phyloP scores from a whole-genome alignment of 2,797 vertebrate genomes.

The Syngnathus acus region DNA sequence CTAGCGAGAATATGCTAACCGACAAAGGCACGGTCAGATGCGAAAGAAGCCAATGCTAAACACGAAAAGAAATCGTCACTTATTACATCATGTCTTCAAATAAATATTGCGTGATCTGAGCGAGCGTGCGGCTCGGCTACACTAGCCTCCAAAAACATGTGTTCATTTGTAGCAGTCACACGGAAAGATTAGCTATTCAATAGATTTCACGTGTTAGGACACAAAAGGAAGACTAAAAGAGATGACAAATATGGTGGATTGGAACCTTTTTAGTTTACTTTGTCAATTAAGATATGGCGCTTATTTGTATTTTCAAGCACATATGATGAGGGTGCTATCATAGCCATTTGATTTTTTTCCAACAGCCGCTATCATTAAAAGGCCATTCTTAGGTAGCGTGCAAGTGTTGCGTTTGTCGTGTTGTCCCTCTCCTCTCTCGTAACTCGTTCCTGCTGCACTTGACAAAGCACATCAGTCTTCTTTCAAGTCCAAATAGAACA shows the following conservation, averaged over 20 bases:
- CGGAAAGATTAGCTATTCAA: constrained; percentile 1
- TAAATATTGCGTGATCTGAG: constrained; percentile 4
- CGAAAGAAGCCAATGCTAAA: constrained; percentile 1
- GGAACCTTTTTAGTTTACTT: not conserved
- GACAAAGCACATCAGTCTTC: not conserved
- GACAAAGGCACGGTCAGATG: not conserved
- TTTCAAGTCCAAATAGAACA: constrained; percentile 7
- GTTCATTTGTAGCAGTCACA: constrained; percentile 1
- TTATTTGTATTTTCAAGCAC: no score
- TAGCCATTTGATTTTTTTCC: no score
- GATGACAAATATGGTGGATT: no score
- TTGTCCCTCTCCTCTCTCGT: not conserved
- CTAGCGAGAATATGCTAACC: not conserved
- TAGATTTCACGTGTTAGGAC: not conserved
- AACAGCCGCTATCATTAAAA: not conserved
- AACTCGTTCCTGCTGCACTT: not conserved
- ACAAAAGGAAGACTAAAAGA: no score
- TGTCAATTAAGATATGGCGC: not conserved
- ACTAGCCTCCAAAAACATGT: not conserved
- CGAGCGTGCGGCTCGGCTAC: constrained; percentile 1
- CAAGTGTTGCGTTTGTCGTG: not conserved
- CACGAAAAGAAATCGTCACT: not conserved
- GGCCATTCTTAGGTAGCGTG: not conserved
- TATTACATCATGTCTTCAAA: constrained; percentile 2
- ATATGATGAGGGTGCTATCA: no score